Percentiles rank a stretch among this genome's conserved stretches.
Evolutionary conservation across 2,113 vertebrate genomes (phyloP).

Genomic region (Oreochromis niloticus): DNA sequence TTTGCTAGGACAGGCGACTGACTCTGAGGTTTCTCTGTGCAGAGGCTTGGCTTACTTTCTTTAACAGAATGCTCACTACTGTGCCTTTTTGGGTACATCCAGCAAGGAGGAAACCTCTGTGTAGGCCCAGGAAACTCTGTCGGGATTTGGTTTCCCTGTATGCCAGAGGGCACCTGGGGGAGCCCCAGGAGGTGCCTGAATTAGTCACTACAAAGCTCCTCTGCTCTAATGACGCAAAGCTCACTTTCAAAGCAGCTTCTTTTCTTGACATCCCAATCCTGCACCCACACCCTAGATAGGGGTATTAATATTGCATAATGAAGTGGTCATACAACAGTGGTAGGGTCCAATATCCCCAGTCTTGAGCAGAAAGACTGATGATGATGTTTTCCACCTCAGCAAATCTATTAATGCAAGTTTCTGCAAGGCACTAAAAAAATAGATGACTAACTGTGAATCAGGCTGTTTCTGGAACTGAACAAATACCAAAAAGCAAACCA

Average conservation of each 20-base stretch:
- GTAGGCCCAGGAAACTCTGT: background rate
- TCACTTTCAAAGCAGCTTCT: background rate
- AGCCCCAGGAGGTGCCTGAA: background rate
- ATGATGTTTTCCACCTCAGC: background rate
- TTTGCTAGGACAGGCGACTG: background rate
- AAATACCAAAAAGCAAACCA: background rate
- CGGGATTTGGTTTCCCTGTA: background rate
- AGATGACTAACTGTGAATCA: background rate
- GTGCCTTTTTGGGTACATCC: background rate
- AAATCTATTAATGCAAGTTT: background rate
- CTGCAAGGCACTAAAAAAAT: background rate
- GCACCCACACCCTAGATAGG: background rate
- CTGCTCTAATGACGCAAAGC: background rate
- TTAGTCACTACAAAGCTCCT: background rate
- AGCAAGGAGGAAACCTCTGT: conserved; percentile 4
- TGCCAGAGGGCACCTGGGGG: background rate
- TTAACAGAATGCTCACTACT: background rate
- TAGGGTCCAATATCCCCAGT: background rate
- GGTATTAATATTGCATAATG: background rate
- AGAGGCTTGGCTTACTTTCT: background rate
- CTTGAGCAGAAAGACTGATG: background rate
- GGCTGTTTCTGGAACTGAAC: background rate
- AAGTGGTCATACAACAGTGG: background rate
- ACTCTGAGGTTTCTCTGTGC: background rate
- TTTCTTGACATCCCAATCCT: background rate